These are phyloP conservation scores for Phaenicophaeus curvirostris DNA, from an alignment of 2,797 vertebrate genomes.

Conservation along the genomic window DNA sequence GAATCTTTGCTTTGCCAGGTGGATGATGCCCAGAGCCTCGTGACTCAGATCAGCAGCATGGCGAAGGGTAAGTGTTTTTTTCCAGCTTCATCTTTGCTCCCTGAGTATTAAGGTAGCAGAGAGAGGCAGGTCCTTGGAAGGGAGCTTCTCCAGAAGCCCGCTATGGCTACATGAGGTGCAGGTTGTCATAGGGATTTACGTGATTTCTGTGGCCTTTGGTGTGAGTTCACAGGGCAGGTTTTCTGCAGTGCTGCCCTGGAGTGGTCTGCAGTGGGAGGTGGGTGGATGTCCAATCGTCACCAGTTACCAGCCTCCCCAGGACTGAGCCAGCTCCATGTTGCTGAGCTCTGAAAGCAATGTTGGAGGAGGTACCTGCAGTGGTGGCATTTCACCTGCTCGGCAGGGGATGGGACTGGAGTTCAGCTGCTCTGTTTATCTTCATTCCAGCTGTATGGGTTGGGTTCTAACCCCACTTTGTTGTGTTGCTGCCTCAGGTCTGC, in stretches of 20 bases:
- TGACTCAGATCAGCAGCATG: background rate
- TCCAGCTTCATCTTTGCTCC: background rate
- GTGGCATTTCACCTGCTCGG: fast-evolving
- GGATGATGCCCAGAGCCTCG: background rate
- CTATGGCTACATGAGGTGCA: fast-evolving
- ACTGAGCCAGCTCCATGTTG: background rate
- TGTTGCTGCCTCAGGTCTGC: slow-evolving; percentile 36
- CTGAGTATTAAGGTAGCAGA: fast-evolving
- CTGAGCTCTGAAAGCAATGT: background rate
- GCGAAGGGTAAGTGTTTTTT: background rate
- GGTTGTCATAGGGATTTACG: background rate
- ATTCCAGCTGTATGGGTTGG: fast-evolving
- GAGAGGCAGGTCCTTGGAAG: background rate
- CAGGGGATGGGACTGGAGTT: background rate
- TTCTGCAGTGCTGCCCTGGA: background rate
- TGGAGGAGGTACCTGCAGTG: background rate
- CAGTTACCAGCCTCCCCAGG: background rate
- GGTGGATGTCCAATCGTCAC: background rate
- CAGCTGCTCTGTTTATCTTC: background rate
- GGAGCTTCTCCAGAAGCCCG: background rate
- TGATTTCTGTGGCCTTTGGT: background rate
- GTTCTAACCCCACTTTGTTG: background rate
- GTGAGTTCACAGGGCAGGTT: background rate
- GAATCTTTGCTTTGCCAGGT: background rate
- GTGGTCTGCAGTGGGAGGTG: fast-evolving